Evolutionary conservation across 2,797 vertebrate genomes (phyloP).

Genomic region (Salmo trutta): DNA sequence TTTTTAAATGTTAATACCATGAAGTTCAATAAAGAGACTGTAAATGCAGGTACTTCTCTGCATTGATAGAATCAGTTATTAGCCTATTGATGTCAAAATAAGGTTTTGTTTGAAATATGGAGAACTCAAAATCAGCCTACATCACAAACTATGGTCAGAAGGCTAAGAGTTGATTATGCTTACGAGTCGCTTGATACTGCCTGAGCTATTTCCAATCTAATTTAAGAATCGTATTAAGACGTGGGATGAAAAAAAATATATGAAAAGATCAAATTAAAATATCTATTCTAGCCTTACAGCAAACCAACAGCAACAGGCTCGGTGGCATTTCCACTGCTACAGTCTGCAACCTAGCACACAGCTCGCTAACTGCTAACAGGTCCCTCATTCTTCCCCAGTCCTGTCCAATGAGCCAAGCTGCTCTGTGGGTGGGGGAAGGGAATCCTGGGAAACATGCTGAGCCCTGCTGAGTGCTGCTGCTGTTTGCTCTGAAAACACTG

Average conservation of each 20-base stretch:
- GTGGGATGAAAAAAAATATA: too few species aligned
- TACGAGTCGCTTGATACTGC: neutral
- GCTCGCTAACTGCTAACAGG: neutral
- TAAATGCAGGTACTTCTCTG: too few species aligned
- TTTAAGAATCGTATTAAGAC: neutral
- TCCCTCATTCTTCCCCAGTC: neutral
- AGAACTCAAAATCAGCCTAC: neutral
- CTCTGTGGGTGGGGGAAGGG: neutral
- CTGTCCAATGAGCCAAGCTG: neutral
- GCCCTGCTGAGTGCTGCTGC: neutral
- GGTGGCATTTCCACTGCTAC: neutral
- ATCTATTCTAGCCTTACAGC: neutral
- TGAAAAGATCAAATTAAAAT: neutral
- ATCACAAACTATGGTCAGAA: neutral
- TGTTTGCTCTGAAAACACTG: constrained; percentile 3
- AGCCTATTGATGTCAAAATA: too few species aligned
- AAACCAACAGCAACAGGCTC: neutral
- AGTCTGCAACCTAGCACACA: neutral
- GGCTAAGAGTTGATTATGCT: neutral
- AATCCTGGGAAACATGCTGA: neutral
- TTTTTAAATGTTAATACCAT: too few species aligned
- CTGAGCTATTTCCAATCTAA: neutral
- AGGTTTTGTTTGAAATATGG: too few species aligned
- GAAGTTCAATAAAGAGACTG: too few species aligned
- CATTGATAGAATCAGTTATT: too few species aligned